These are phyloP conservation scores for Phortica okadai DNA, from an alignment of 2,888 invertebrate genomes.

Conservation along the genomic window DNA sequence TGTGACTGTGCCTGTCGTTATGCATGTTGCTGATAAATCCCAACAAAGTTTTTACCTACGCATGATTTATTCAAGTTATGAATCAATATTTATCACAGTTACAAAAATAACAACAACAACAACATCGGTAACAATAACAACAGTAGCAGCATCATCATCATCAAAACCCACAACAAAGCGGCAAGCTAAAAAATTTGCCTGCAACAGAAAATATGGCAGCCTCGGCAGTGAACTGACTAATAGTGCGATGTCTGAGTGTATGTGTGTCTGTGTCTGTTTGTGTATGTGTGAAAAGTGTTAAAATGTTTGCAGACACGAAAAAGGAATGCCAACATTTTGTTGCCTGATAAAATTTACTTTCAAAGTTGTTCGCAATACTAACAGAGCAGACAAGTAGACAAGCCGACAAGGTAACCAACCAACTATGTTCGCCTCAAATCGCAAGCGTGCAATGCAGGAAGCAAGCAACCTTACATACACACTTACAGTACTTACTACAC, in stretches of 20 bases:
- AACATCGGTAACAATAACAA: conserved; percentile 27
- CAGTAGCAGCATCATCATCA: neutral
- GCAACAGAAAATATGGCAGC: neutral
- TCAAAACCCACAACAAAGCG: conserved; percentile 13
- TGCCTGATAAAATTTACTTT: conserved; percentile 51
- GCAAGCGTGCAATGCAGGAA: neutral
- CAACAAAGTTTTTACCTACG: conserved; percentile 57
- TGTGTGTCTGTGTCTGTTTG: conserved; percentile 6
- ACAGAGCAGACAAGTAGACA: conserved; percentile 30
- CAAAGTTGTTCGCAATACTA: conserved; percentile 50
- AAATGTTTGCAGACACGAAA: conserved; percentile 63
- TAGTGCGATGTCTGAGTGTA: conserved; percentile 12
- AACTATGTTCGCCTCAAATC: neutral
- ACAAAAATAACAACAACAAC: conserved; percentile 56
- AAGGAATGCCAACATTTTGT: conserved; percentile 31
- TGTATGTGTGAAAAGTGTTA: conserved; percentile 57
- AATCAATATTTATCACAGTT: conserved; percentile 75
- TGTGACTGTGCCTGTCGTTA: conserved; percentile 13
- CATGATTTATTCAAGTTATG: conserved; percentile 75
- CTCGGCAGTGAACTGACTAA: conserved; percentile 20
- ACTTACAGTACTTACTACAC: neutral
- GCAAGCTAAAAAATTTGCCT: neutral
- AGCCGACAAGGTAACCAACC: conserved; percentile 36
- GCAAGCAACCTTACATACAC: neutral
- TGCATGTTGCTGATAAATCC: conserved; percentile 51